phyloP scores from a whole-genome alignment of 2,113 vertebrate genomes.

The Crotalus horridus region DNA sequence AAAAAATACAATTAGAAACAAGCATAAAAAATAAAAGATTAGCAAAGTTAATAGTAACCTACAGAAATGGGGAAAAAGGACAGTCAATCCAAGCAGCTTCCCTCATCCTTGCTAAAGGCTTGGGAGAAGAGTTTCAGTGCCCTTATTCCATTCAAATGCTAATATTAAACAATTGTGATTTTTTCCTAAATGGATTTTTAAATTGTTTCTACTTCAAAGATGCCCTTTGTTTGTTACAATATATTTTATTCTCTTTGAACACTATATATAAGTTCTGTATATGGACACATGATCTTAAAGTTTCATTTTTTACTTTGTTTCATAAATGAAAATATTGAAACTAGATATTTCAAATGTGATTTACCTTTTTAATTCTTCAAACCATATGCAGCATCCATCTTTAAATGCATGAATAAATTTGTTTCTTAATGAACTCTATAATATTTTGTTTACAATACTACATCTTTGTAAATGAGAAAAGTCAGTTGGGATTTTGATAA shows the following conservation, averaged over 20 bases:
- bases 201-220: neutral
- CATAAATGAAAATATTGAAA: neutral
- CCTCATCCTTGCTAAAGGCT: neutral
- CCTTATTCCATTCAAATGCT: neutral
- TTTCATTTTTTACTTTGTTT: neutral
- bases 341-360: neutral
- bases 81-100: neutral
- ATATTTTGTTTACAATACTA: neutral
- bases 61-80: neutral
- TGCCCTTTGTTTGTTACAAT: neutral
- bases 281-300: neutral
- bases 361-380: neutral
- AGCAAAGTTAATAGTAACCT: neutral
- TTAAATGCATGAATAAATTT: neutral
- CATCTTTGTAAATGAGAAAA: neutral
- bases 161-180: neutral
- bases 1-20: neutral
- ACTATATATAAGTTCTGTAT: neutral
- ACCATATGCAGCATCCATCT: neutral
- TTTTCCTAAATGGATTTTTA: neutral
- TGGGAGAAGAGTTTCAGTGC: neutral
- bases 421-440: neutral
- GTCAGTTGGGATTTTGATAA: neutral
- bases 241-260: neutral
- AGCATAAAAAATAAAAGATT: neutral